These are phyloP conservation scores for Todiramphus chloris DNA, from an alignment of 2,113 vertebrate genomes.

Conservation along the genomic window DNA sequence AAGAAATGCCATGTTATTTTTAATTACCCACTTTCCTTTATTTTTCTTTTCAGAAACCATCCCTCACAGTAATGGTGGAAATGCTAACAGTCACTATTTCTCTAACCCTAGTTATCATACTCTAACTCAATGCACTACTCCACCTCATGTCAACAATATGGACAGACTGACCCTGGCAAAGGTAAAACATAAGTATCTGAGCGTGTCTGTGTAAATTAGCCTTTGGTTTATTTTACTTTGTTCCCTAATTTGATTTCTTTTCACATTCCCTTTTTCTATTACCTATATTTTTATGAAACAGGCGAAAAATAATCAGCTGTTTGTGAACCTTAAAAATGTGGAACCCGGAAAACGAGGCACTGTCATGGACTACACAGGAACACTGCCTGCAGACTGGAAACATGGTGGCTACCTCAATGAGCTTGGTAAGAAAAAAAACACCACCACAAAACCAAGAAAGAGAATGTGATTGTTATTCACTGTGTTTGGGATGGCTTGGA, in stretches of 20 bases:
- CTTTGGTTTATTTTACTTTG: background rate
- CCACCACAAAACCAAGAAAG: background rate
- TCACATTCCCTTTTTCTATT: background rate
- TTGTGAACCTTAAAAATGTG: slow-evolving; percentile 86
- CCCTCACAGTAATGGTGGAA: slow-evolving; percentile 77
- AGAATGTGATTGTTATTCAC: background rate
- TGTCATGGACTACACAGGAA: slow-evolving; percentile 79
- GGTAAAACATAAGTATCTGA: slow-evolving; percentile 71
- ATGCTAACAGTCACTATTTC: slow-evolving; percentile 92
- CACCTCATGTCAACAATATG: slow-evolving; percentile 78
- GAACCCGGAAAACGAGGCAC: slow-evolving; percentile 81
- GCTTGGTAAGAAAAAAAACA: slow-evolving; percentile 77
- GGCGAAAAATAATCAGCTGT: slow-evolving; percentile 86
- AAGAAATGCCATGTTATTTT: background rate
- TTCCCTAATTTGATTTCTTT: background rate
- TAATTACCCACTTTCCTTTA: background rate
- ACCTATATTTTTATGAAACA: slow-evolving; percentile 45
- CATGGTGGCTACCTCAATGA: slow-evolving; percentile 89
- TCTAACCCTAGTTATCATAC: slow-evolving; percentile 98
- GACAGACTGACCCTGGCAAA: slow-evolving; percentile 79
- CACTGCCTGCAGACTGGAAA: slow-evolving; percentile 94
- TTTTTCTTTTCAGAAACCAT: slow-evolving; percentile 80
- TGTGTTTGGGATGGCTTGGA: background rate
- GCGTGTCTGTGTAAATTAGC: background rate
- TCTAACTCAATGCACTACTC: slow-evolving; percentile 84